Evolutionary conservation across 1,140 invertebrate genomes (phyloP), one percentile per base, ranked within the genome.

Genomic region (Megathymus violae): DNA sequence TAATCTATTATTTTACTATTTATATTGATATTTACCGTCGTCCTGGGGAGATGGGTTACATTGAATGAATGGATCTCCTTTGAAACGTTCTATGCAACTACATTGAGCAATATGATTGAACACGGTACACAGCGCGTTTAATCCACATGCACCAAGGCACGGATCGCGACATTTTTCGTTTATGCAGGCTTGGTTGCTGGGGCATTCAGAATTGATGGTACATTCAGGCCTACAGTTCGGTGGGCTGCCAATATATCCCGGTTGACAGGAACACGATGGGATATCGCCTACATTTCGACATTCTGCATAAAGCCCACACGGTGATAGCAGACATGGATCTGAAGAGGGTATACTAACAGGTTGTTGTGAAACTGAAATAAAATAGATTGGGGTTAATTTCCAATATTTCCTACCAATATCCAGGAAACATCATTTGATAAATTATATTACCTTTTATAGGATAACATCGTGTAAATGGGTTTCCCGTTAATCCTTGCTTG

Each of bases 81-180:
- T 85, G 40, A 83, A 91, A 43, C 79, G 78, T 74, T 93, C 80
- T 31, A 92, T 85, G 78, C 96, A 97, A 4, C 93, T 74, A 65
- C 96, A 97, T 25, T 94, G 93, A 7, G 96, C 94, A 52, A 94
- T 95, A 69, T 97, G 96, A 82, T 96, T 96, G 50, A 94, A 94
- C 5, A 96, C 95, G 38, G 69, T 91, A 74, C 95, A 96, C 62
- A 93, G 82, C 2, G 95, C 94, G 62, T 93, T 92, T 25, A 94
- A 72, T 25, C 95, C 95, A 71, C 95, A 96, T 0, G 94, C 94
- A 13, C 95, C 94, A 10, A 92, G 92, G 78, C 95, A 96, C 44
- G 95, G 95, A 89, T 96, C 94, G 17, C 91, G 88, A 82, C 95
- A 96, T 85, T 94, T 94, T 76, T 95, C 93, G 66, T 94, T 94